These are phyloP conservation scores for Dinomys branickii DNA, from an alignment of 2,113 vertebrate species.

Conservation along the genomic window DNA sequence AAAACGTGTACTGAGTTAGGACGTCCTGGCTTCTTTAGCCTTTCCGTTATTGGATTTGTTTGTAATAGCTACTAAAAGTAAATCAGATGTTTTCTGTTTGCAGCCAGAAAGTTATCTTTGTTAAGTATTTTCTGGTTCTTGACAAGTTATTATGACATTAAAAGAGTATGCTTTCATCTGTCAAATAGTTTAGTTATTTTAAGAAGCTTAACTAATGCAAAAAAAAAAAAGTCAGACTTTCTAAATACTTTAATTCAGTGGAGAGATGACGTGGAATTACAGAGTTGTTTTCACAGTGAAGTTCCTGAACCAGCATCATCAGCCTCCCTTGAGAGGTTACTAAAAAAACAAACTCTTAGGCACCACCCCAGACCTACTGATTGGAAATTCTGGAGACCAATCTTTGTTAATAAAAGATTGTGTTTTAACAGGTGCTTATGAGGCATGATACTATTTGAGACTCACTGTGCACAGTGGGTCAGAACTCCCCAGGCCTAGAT, in stretches of 20 bases:
- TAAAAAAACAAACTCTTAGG: neutral
- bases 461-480: neutral
- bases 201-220: conserved; percentile 44
- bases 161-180: conserved; percentile 53
- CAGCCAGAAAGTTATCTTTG: conserved; percentile 56
- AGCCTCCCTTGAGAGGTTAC: neutral
- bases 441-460: conserved; percentile 11
- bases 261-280: neutral
- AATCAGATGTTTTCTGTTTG: conserved; percentile 64
- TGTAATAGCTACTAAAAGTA: conserved; percentile 41
- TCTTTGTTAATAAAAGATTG: neutral
- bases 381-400: conserved; percentile 17
- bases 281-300: conserved; percentile 20
- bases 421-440: conserved; percentile 38
- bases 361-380: neutral
- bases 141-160: conserved; percentile 59
- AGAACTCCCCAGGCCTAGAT: neutral
- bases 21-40: neutral
- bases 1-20: conserved; percentile 41
- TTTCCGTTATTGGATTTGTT: conserved; percentile 39
- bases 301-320: neutral
- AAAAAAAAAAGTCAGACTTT: conserved; percentile 56
- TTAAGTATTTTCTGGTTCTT: conserved; percentile 59
- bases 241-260: conserved; percentile 21
- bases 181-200: conserved; percentile 66